phyloP scores from a whole-genome alignment of 2,888 invertebrate species.

The Aspidiotus destructor region DNA sequence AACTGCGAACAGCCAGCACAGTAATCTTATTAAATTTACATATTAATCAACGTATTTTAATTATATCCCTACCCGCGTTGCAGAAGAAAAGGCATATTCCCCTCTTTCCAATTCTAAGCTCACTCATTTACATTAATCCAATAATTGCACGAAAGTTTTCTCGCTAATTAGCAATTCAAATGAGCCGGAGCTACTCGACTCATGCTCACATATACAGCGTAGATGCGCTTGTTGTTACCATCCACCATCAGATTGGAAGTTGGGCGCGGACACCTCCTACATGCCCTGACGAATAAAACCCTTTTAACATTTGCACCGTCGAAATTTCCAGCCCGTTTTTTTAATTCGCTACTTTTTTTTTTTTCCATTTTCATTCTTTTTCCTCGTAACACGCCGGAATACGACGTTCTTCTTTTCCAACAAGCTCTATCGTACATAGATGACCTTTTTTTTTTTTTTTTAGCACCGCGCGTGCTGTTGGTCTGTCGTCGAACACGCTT shows the following conservation, averaged over 20 bases:
- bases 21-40: conserved; percentile 97
- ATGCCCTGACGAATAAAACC: conserved; percentile 13
- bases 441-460: not conserved
- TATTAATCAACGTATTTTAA: conserved; percentile 98
- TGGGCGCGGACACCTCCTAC: conserved; percentile 7
- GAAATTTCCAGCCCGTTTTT: conserved; percentile 32
- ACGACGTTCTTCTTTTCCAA: too few species aligned
- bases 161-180: conserved; percentile 33
- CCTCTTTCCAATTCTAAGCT: conserved; percentile 33
- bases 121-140: conserved; percentile 83
- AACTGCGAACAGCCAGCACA: conserved; percentile 42
- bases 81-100: conserved; percentile 31
- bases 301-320: conserved; percentile 28
- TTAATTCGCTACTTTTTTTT: conserved; percentile 19
- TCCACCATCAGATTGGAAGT: conserved; percentile 19
- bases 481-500: not conserved
- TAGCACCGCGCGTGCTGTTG: too few species aligned
- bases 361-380: not conserved
- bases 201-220: conserved; percentile 17
- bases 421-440: too few species aligned
- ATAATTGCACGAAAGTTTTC: conserved; percentile 56
- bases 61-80: conserved; percentile 53
- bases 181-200: conserved; percentile 31
- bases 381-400: not conserved
- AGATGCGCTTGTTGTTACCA: conserved; percentile 22